phyloP scores from a whole-genome alignment of 2,113 vertebrate genomes.

The Oncorhynchus masou region DNA sequence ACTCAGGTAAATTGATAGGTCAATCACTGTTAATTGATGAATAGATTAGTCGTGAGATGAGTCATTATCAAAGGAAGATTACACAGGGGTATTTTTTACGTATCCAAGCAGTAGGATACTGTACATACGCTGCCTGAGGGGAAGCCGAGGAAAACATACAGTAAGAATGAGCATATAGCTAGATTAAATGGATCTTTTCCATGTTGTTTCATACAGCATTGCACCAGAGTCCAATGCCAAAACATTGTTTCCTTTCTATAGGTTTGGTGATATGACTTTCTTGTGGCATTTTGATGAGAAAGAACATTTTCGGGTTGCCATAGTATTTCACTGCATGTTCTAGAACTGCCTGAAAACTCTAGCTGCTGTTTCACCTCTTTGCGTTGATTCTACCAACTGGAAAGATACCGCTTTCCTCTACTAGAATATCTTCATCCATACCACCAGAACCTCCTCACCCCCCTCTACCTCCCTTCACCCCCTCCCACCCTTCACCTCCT shows the following conservation, averaged over 20 bases:
- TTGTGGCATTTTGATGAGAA: too few species aligned
- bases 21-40: constrained; percentile 54
- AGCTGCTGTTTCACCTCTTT: too few species aligned
- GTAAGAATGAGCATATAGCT: too few species aligned
- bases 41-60: constrained; percentile 45
- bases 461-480: neutral
- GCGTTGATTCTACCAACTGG: neutral
- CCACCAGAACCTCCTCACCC: neutral
- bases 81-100: constrained; percentile 21
- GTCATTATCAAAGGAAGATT: constrained; percentile 44
- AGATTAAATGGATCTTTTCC: too few species aligned
- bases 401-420: constrained; percentile 17
- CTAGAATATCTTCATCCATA: neutral
- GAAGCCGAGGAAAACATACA: too few species aligned
- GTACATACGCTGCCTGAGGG: neutral
- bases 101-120: constrained; percentile 27
- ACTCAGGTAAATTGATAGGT: constrained; percentile 48
- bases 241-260: too few species aligned
- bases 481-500: constrained; percentile 23
- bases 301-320: too few species aligned
- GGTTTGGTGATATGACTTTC: too few species aligned
- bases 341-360: too few species aligned
- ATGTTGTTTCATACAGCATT: too few species aligned
- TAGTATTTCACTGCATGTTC: too few species aligned
- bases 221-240: too few species aligned